These are phyloP conservation scores for Polydrusus pterygomalis DNA, from an alignment of 2,888 invertebrate genomes.

Conservation along the genomic window DNA sequence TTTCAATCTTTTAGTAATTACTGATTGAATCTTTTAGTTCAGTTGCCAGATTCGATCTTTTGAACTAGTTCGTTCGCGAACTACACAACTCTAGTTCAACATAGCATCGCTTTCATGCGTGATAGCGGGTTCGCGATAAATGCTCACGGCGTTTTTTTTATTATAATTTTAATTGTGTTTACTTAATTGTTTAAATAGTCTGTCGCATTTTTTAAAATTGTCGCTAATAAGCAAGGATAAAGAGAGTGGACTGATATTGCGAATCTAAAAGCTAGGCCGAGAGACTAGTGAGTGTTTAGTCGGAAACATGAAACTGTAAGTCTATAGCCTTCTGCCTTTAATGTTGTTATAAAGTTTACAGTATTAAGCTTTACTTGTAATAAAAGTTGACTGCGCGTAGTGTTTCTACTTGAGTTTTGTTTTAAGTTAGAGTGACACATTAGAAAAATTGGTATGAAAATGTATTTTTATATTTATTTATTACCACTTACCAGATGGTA, in stretches of 20 bases:
- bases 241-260: neutral
- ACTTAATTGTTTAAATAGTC: conserved; percentile 38
- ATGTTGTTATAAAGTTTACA: neutral
- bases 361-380: neutral
- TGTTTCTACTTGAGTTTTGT: neutral
- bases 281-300: neutral
- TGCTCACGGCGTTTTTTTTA: neutral
- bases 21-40: no score
- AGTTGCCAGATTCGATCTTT: no score
- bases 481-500: no score
- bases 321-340: no score
- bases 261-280: neutral
- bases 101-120: conserved; percentile 37
- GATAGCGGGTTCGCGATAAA: conserved; percentile 15
- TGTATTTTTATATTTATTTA: no score
- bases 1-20: no score
- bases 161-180: conserved; percentile 9
- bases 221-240: conserved; percentile 13
- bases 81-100: no score
- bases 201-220: conserved; percentile 21
- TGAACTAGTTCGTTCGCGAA: no score
- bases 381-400: neutral
- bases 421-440: neutral
- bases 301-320: conserved; percentile 20
- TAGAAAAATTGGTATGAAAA: no score